These are phyloP conservation scores for Leuctra nigra DNA, from an alignment of 2,888 invertebrate genomes.

Conservation along the genomic window DNA sequence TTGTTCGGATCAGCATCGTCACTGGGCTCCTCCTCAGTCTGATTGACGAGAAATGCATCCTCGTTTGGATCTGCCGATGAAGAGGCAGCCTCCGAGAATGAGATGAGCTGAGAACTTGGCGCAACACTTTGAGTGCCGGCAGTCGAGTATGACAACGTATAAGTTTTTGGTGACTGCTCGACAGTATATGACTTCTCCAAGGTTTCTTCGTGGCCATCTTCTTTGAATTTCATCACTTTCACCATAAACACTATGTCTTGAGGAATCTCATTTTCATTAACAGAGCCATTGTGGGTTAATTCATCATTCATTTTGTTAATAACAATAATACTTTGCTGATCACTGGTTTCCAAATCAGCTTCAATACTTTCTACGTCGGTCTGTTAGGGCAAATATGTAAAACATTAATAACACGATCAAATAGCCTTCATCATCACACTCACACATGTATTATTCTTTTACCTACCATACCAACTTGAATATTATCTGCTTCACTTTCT, in stretches of 20 bases:
- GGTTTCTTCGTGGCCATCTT: conserved; percentile 22
- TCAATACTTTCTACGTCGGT: not conserved
- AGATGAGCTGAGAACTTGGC: no score
- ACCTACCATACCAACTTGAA: no score
- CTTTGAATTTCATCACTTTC: conserved; percentile 33
- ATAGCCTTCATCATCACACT: no score
- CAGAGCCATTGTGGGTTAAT: conserved; percentile 20
- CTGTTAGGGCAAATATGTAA: not conserved
- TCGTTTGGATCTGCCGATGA: no score
- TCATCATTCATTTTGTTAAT: conserved; percentile 31
- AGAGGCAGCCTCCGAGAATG: no score
- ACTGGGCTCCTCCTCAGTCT: not conserved
- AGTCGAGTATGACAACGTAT: conserved; percentile 25
- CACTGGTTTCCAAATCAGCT: conserved; percentile 22
- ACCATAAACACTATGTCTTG: conserved; percentile 34
- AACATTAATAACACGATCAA: no score
- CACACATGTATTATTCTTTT: no score
- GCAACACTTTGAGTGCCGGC: no score
- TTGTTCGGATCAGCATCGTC: no score
- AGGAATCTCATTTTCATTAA: conserved; percentile 21
- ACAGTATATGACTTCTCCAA: conserved; percentile 16
- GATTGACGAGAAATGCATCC: not conserved
- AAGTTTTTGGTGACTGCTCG: conserved; percentile 21
- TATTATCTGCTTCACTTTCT: not conserved
- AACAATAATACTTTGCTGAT: conserved; percentile 32